Evolutionary conservation across 2,888 invertebrate species (phyloP).

Genomic region (Polydrusus tereticollis): DNA sequence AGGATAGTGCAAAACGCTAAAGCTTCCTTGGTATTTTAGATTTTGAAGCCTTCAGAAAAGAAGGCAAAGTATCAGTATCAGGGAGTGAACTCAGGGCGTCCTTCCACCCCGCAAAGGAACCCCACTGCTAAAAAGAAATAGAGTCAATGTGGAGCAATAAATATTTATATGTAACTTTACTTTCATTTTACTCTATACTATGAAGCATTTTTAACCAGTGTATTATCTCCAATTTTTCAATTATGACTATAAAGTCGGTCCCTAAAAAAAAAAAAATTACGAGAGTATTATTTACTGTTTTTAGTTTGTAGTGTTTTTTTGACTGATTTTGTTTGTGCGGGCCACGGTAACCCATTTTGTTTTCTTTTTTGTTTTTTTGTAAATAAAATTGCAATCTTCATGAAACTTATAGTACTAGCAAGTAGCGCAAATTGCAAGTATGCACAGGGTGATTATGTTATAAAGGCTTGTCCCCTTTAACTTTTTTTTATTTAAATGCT

Average conservation of each 20-base stretch:
- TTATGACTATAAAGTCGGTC: conserved; percentile 41
- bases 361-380: conserved; percentile 27
- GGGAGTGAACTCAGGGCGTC: conserved; percentile 88
- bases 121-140: conserved; percentile 80
- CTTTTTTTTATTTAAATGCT: too few species aligned
- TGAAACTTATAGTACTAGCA: conserved; percentile 9
- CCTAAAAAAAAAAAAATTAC: conserved; percentile 33
- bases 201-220: conserved; percentile 43
- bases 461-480: too few species aligned
- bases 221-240: conserved; percentile 33
- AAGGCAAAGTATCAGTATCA: conserved; percentile 99
- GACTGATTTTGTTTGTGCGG: conserved; percentile 41
- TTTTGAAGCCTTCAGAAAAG: conserved; percentile 99
- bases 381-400: conserved; percentile 29
- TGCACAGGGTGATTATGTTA: too few species aligned
- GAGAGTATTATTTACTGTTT: conserved; percentile 43
- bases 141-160: conserved; percentile 39
- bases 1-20: neutral
- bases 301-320: conserved; percentile 39
- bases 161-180: conserved; percentile 36
- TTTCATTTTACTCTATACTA: conserved; percentile 45
- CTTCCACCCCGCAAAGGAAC: conserved; percentile 87
- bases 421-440: conserved; percentile 23
- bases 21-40: conserved; percentile 72
- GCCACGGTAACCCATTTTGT: conserved; percentile 27